phyloP scores from a whole-genome alignment of 1,140 invertebrate species.

The Cecropterus lyciades region DNA sequence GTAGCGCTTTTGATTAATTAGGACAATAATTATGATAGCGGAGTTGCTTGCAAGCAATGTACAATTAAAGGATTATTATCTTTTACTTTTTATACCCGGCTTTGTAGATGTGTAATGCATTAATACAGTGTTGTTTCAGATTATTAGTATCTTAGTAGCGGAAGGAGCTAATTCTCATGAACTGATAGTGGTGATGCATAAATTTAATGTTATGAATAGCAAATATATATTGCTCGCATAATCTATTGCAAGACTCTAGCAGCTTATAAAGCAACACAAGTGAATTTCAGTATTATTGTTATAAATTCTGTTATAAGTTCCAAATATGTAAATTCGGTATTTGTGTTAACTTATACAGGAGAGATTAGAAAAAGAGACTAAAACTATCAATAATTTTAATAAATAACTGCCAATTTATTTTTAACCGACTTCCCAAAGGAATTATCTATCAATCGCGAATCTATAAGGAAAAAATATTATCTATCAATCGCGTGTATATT shows the following conservation, averaged over 20 bases:
- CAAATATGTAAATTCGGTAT: too few relatives aligned
- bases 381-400: too few relatives aligned
- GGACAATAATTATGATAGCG: conserved; percentile 37
- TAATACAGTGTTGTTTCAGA: not conserved
- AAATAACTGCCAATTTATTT: too few relatives aligned
- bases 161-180: conserved; percentile 11
- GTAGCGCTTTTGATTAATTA: conserved; percentile 38
- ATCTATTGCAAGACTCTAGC: not conserved
- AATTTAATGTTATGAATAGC: conserved; percentile 1
- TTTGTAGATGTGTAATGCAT: conserved; percentile 6
- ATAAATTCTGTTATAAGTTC: too few relatives aligned
- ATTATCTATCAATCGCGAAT: too few relatives aligned
- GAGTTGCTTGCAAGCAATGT: not conserved
- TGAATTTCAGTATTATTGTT: too few relatives aligned
- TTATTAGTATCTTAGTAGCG: not conserved
- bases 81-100: not conserved
- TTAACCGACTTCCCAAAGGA: too few relatives aligned
- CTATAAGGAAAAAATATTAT: too few relatives aligned
- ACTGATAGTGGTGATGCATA: conserved; percentile 8
- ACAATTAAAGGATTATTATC: not conserved
- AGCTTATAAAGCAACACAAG: too few relatives aligned
- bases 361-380: too few relatives aligned
- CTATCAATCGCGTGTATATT: too few relatives aligned
- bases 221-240: not conserved
- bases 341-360: too few relatives aligned